Evolutionary conservation across 2,113 vertebrate species (phyloP).

Genomic region (Stictonetta naevosa): DNA sequence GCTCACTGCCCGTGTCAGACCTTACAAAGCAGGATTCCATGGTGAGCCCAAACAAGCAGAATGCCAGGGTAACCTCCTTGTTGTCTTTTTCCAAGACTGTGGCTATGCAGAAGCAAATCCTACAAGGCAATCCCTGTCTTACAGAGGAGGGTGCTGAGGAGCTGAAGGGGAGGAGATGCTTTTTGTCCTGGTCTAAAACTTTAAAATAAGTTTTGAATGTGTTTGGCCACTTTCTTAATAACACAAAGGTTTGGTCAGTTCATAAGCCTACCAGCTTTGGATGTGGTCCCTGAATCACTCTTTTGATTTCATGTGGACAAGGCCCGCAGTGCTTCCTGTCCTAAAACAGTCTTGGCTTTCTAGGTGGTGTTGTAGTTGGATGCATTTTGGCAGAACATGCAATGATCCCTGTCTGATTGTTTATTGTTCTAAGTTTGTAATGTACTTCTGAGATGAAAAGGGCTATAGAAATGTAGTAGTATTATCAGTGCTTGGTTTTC

Average conservation of each 20-base stretch:
- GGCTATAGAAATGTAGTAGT: conserved; percentile 11
- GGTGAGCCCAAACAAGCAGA: background rate
- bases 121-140: background rate
- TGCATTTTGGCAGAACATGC: conserved; percentile 22
- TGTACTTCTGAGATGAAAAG: conserved; percentile 52
- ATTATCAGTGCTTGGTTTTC: conserved; percentile 18
- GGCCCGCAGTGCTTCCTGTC: conserved; percentile 18
- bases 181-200: conserved; percentile 6
- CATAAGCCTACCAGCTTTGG: conserved; percentile 24
- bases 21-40: background rate
- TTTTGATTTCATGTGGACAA: conserved; percentile 25
- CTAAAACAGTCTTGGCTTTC: background rate
- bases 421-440: conserved; percentile 36
- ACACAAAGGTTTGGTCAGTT: background rate
- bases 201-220: background rate
- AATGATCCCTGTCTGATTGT: background rate
- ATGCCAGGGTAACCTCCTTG: background rate
- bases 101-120: background rate
- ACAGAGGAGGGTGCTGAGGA: background rate
- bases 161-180: background rate
- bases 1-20: background rate
- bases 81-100: background rate
- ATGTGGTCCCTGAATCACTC: conserved; percentile 14
- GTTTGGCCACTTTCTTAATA: conserved; percentile 15
- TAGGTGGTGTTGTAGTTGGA: background rate